A percentile compares a stretch with the other conserved stretches of the same genome.
Conservation (phyloP, 92 coral and sea anemone genomes). For the Zoanthus gigantus region DNA sequence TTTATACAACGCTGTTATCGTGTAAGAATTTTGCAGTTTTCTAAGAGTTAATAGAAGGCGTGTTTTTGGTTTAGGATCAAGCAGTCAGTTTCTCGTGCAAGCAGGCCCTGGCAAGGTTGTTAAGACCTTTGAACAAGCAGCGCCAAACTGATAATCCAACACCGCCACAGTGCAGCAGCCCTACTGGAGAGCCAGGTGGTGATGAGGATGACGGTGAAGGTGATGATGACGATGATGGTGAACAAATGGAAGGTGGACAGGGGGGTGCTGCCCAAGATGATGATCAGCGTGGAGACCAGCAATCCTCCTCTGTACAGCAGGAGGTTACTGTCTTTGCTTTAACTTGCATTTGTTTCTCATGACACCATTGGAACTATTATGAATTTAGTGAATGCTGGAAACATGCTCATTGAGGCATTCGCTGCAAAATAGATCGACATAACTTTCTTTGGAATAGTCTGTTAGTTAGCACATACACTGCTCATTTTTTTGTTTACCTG, state of each 20-base stretch:
- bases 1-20: no score
- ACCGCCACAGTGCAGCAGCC: constrained; percentile 79
- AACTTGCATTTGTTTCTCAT: no score
- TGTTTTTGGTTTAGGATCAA: constrained; percentile 66
- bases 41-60: background rate
- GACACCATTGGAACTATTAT: background rate
- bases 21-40: background rate
- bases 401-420: background rate
- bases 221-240: constrained; percentile 72
- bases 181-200: constrained; percentile 75
- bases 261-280: constrained; percentile 59
- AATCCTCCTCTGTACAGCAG: constrained; percentile 52
- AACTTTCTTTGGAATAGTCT: no score
- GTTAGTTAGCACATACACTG: no score
- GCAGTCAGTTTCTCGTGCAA: constrained; percentile 95
- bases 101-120: constrained; percentile 88
- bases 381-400: no score
- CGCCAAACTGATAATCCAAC: constrained; percentile 73
- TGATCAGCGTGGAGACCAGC: constrained; percentile 65
- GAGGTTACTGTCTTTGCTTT: constrained; percentile 33
- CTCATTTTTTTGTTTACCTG: no score
- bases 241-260: constrained; percentile 55
- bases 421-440: background rate
- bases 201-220: constrained; percentile 88
- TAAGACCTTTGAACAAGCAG: constrained; percentile 81